Base-by-base conservation (phyloP, 2,888 invertebrate genomes). In the Pheosia gnoma region DNA sequence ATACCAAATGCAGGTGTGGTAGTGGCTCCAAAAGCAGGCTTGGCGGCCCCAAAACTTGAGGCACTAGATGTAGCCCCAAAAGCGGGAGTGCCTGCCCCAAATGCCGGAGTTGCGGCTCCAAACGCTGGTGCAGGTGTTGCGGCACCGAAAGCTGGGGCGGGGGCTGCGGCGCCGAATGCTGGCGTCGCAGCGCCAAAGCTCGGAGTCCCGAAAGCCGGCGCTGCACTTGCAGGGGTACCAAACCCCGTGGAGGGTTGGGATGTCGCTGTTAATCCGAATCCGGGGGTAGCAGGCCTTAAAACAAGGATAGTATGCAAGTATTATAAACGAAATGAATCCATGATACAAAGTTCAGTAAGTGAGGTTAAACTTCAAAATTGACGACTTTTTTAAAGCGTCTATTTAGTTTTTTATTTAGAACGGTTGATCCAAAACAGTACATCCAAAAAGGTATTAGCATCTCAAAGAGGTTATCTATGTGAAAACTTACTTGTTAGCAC, bases 401-500 rank as follows among this genome's bases (percentile, higher is more conserved):
- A 38, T 39, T n/a, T 9, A 5, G 5, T 54, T 38, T 54, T 37
- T 54, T 38, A 11, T 54, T 5, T 37, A 10, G 38, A n/a, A 3
- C 4, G 39, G 5, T 8, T 7, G 7, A 25, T 10, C n/a, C 8
- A 4, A 25, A 7, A 25, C 25, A 9, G 25, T 25, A 25, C 25
- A 25, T n/a, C 47, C 9, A 4, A 25, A 51, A 25, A 51, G 51
- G 13, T 25, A 25, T 13, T 5, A 51, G 8, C 13, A 53, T 45
- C 13, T 13, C 57, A 62, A 60, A 13, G 51, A 68, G 67, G 65
- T 68, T 72, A 41, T 49, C 37, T 47, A 13, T 43, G 25, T 47
- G 52, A 59, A 66, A 66, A 84, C 86, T 86, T 83, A 94, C 93
- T 93, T 94, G 77, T 86, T 89, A 70, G 88, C 90, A 68, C 91